Percentiles rank a stretch among this genome's conserved stretches.
phyloP scores from a whole-genome alignment of 2,888 invertebrate genomes.

The Calliphora vomitoria region DNA sequence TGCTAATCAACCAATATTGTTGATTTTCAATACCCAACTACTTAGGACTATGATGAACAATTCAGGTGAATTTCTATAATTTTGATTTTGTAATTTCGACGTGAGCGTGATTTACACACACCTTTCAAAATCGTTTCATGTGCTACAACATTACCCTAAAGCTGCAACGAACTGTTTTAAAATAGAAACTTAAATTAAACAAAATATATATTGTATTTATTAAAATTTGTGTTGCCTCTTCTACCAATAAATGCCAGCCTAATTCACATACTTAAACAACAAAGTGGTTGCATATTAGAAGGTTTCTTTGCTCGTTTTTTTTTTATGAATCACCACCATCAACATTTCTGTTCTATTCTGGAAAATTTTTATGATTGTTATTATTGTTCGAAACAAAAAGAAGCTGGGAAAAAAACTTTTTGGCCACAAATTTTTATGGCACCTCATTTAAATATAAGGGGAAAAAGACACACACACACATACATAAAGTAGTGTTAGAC shows the following conservation, averaged over 20 bases:
- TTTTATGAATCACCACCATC: slow-evolving; percentile 41
- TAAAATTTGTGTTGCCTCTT: no score
- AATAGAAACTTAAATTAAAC: no score
- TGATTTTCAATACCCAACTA: no score
- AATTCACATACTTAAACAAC: neutral
- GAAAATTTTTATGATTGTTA: slow-evolving; percentile 64
- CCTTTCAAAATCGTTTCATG: no score
- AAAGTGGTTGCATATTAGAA: slow-evolving; percentile 55
- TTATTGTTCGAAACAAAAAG: slow-evolving; percentile 41
- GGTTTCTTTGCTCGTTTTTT: neutral
- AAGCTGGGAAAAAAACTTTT: slow-evolving; percentile 39
- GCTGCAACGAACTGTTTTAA: no score
- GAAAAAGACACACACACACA: neutral
- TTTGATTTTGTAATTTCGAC: no score
- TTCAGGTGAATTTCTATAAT: no score
- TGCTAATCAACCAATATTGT: no score
- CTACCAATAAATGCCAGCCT: neutral
- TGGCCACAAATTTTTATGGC: slow-evolving; percentile 69
- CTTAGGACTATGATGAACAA: no score
- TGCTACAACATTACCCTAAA: no score
- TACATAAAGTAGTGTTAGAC: neutral
- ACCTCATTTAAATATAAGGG: slow-evolving; percentile 50
- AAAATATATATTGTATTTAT: no score
- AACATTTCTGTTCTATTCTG: slow-evolving; percentile 10
- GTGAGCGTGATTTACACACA: no score